Evolutionary conservation across 2,888 invertebrate species (phyloP), one percentile per base, ranked within the genome.

Genomic region (Encarsia formosa): DNA sequence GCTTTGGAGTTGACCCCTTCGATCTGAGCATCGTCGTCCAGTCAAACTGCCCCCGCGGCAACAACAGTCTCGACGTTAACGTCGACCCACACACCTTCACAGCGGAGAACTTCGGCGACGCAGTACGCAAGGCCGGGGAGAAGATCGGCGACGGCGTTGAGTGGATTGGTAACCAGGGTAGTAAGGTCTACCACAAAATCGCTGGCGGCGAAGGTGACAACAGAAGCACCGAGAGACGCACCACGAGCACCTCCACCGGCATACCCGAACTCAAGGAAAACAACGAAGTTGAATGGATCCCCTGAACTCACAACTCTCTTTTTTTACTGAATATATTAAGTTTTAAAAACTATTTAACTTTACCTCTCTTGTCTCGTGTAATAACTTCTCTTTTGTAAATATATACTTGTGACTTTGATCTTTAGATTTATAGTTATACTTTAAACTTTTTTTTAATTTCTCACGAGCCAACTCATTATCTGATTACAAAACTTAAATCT

Each of bases 41-140:
- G 69, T 78, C 65, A 20, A 81, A 81, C 15, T 91, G 91, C 69
- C 85, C 87, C 1, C 70, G 73, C 11, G 81, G 81, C 56, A 77
- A 79, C 63, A 77, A 81, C 57, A 78, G 78, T 5, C 74, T 78
- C 15, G 78, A 81, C 1, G 85, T 89, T 57, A 82, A 86, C 70
- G 85, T 90, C 52, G 83, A 88, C 62, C 85, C 85, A 0, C 80
- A 86, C 18, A 90, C 89, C 0, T 86, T 90, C 72, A 85, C 85
- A 1, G 79, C 87, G 0, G 81, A 86, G 59, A 86, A 82, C 64
- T 80, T 88, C 31, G 88, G 85, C 0, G 79, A 82, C 44, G 85
- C 82, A 2, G 84, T 89, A 6, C 79, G 82, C 59, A 86, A 85
- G 66, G 84, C 86, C 24, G 88, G 87, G 0, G 83, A 83, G 48